Base-by-base conservation (phyloP, 2,797 vertebrate genomes). In the Distichodus sexfasciatus region DNA sequence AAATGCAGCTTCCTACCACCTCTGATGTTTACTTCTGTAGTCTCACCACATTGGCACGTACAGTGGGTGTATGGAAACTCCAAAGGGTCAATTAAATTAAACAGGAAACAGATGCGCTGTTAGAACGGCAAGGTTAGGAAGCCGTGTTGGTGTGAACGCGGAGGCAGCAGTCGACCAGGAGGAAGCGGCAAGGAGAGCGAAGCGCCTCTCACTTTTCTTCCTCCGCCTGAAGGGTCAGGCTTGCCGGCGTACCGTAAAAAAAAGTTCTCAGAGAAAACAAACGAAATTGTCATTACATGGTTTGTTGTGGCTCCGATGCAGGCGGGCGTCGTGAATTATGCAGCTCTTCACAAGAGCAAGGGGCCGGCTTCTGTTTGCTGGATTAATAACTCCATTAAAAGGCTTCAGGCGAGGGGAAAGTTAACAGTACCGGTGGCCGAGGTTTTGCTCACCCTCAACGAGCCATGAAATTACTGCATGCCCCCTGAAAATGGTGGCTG, bases 381-480 rank as follows among this genome's bases (percentile, higher is more conserved):
- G 93, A 93, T 93, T 93, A 94, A 93, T 93, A 91, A 92, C 90
- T 93, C 93, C 88, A 92, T 77, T 94, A 93, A 92, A 94, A 91
- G 90, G 91, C 93, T 93, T 85, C 89, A 89, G 92, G 92, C 91
- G 85, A 69, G 92, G 90, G 89, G 90, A 92, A 75, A 92, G 93
- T 92, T 93, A 92, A 91, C 91, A 91, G 92, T 93, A 92, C 90
- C 90, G 89, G 90, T 92, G 91, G 92, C 90, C 90, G 91, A 93
- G 91, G 92, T 93, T 92, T 93, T 91, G 90, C 93, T 89, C 90
- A 89, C 90, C 90, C 90, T 91, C 92, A 94, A 93, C 92, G 91
- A 94, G 93, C 91, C 93, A 93, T 94, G 93, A 94, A 94, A 94
- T 94, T 94, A 93, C 92, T 93, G 92, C 91, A 93, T 90, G 90